Evolutionary conservation across 2,797 vertebrate species (phyloP), one percentile per base, ranked within the genome.

Genomic region (Gephyroberyx darwinii): DNA sequence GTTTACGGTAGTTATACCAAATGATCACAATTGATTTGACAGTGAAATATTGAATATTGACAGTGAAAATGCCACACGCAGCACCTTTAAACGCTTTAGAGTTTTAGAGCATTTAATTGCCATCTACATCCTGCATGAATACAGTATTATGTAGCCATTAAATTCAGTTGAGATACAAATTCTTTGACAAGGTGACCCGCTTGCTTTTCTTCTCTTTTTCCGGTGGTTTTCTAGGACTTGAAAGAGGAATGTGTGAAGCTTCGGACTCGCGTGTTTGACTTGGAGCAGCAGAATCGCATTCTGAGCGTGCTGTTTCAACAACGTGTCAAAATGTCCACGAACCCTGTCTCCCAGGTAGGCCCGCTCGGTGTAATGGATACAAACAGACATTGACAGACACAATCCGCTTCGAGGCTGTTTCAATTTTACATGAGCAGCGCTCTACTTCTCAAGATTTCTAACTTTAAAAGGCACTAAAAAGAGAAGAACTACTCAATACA

Each of bases 171-270:
- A 58, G 41, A 61, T 57, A 20, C 35, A 50, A 0, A 5, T 39
- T 55, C 7, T 48, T 14, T 61, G 58, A 73, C 74, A 39, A 45
- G n/a, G 9, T 47, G 6, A 2, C 1, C 70, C 35, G 57, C 50
- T 35, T 60, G 60, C 69, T n/a, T 17, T 26, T 3, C 57, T 61
- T 47, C 20, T 58, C 7, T 22, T 56, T 65, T 20, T 12, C 52
- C 33, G 43, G 26, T 45, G 1, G 67, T 59, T 73, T 7, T 62
- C 35, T 85, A 98, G 96, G 95, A 96, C 91, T 87, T 98, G 78
- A 96, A 95, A 70, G 96, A 98, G 72, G 96, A 98, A 67, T 98
- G 96, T 76, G 91, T 96, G 88, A 96, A 96, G 91, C 89, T 98
- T 83, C 93, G 96, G 84, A 96, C 96, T 0, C 94, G 96, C 50